These are phyloP conservation scores for Andrena hattorfiana DNA, from an alignment of 2,888 invertebrate genomes.

Conservation along the genomic window DNA sequence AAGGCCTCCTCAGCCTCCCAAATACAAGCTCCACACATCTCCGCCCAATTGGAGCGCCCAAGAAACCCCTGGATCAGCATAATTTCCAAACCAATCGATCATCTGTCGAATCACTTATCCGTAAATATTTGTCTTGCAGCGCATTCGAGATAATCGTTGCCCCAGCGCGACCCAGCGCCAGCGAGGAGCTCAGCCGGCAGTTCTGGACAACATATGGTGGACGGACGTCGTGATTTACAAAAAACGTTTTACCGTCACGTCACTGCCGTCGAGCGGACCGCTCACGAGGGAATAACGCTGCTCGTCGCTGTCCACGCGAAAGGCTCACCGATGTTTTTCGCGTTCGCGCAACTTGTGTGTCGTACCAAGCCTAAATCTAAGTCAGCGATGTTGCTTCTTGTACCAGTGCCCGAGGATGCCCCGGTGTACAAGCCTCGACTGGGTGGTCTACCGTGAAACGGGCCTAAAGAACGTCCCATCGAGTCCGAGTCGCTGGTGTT, in stretches of 20 bases:
- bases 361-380: conserved; percentile 62
- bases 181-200: background rate
- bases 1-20: background rate
- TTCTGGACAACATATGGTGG: conserved; percentile 68
- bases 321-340: conserved; percentile 21
- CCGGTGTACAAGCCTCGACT: conserved; percentile 41
- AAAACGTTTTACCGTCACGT: conserved; percentile 60
- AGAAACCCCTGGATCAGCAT: background rate
- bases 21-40: background rate
- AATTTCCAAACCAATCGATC: conserved; percentile 13
- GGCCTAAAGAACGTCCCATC: conserved; percentile 21
- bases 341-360: conserved; percentile 31
- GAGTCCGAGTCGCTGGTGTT: conserved; percentile 11
- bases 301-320: conserved; percentile 30
- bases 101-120: conserved; percentile 6
- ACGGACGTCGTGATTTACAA: conserved; percentile 66
- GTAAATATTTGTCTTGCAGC: conserved; percentile 22
- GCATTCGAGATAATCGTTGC: conserved; percentile 24
- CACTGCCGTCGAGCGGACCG: conserved; percentile 33
- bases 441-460: conserved; percentile 52
- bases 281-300: conserved; percentile 60
- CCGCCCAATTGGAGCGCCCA: background rate
- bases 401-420: conserved; percentile 9
- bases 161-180: background rate
- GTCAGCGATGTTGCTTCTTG: conserved; percentile 57